A percentile compares a stretch with the other conserved stretches of the same genome.
Conservation (phyloP, 1,140 invertebrate genomes). For the Solen grandis region DNA sequence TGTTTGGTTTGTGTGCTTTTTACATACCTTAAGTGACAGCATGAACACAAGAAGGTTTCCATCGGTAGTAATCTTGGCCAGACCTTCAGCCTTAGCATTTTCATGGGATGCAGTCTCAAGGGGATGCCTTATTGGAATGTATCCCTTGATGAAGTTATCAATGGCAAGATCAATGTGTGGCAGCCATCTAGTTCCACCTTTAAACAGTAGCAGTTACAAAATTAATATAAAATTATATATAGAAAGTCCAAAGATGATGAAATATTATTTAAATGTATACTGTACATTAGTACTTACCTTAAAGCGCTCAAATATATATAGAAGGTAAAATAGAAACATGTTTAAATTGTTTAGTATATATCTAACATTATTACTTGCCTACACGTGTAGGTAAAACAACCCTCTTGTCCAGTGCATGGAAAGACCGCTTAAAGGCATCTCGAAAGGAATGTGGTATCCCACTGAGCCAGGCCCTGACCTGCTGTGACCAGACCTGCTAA, state of each 20-base stretch:
- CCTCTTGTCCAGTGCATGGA: neutral
- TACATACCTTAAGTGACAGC: slow-evolving; percentile 19
- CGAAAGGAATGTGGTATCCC: no score
- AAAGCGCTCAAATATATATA: neutral
- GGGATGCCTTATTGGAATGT: slow-evolving; percentile 5
- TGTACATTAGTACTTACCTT: neutral
- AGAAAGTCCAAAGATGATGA: neutral
- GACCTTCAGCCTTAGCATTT: slow-evolving; percentile 13
- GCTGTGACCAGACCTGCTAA: no score
- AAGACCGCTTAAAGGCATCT: neutral
- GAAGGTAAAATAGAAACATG: slow-evolving; percentile 3
- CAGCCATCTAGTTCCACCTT: slow-evolving; percentile 24
- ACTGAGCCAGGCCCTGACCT: no score
- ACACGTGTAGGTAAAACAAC: neutral
- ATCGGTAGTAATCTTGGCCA: slow-evolving; percentile 10
- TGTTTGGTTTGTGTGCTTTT: neutral
- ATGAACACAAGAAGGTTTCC: slow-evolving; percentile 11
- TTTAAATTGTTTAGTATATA: neutral
- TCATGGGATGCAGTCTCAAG: slow-evolving; percentile 18
- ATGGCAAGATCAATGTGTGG: slow-evolving; percentile 5
- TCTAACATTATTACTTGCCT: neutral
- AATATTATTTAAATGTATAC: slow-evolving; percentile 2
- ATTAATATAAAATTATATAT: neutral
- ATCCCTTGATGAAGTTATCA: slow-evolving; percentile 17
- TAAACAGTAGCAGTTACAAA: neutral